A percentile compares a stretch with the other conserved stretches of the same genome.
Evolutionary conservation across 2,797 vertebrate species (phyloP).

Genomic region (Micropoecilia bifurca): DNA sequence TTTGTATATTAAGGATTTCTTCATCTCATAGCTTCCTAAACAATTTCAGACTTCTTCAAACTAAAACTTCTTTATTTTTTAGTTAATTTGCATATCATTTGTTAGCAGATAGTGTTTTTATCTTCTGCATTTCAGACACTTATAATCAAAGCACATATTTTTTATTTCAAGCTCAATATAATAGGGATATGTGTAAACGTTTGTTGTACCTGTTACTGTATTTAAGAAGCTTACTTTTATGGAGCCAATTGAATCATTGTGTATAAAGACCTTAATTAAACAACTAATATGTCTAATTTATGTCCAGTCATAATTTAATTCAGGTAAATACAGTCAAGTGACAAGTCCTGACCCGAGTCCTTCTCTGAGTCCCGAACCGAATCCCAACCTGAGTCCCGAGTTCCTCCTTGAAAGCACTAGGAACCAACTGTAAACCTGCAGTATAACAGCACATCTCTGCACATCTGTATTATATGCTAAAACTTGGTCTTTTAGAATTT

Average conservation of each 20-base stretch:
- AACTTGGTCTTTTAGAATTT: background rate
- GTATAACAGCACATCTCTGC: background rate
- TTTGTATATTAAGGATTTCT: background rate
- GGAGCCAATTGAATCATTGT: background rate
- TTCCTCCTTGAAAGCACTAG: background rate
- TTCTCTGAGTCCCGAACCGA: too few species aligned
- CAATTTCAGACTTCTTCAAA: background rate
- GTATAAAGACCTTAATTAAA: background rate
- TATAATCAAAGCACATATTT: background rate
- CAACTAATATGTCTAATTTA: background rate
- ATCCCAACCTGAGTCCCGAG: too few species aligned
- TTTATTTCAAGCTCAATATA: background rate
- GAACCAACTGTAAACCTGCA: background rate
- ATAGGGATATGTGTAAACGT: background rate
- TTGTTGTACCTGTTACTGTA: background rate
- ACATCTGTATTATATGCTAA: background rate
- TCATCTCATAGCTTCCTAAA: background rate
- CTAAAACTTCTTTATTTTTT: background rate
- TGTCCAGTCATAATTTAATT: background rate
- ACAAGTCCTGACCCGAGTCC: background rate
- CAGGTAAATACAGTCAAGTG: background rate
- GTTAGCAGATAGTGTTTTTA: background rate
- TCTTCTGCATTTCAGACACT: background rate
- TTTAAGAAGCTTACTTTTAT: background rate
- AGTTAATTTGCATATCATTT: background rate